A percentile compares a stretch with the other conserved stretches of the same genome.
Conservation (phyloP, 2,797 vertebrate genomes). For the Natrix natrix region DNA sequence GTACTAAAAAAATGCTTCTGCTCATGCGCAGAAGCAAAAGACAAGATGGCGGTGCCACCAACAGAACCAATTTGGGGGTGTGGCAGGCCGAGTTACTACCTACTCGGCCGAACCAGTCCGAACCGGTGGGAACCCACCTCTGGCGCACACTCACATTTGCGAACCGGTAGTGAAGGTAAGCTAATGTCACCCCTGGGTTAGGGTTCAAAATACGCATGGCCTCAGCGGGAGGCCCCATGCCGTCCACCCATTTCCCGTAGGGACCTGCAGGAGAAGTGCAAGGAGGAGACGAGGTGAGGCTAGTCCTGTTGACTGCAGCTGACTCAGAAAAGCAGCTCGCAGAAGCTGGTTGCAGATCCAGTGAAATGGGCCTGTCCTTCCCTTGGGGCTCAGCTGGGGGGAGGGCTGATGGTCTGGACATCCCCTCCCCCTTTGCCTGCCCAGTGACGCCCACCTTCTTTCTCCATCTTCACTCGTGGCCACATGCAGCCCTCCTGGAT, state of each 20-base stretch:
- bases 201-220: no score
- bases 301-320: not conserved
- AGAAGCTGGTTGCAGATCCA: not conserved
- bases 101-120: no score
- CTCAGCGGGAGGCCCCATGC: rapidly evolving
- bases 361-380: rapidly evolving
- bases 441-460: rapidly evolving
- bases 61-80: no score
- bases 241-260: not conserved
- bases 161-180: no score
- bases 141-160: no score
- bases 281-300: not conserved
- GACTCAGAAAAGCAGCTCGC: rapidly evolving
- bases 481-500: not conserved
- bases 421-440: rapidly evolving
- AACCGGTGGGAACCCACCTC: no score
- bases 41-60: no score
- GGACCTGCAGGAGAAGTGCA: rapidly evolving
- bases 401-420: not conserved
- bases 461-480: rapidly evolving
- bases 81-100: no score
- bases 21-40: no score
- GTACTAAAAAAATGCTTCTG: no score
- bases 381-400: rapidly evolving
- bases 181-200: no score